Evolutionary conservation across 2,113 vertebrate genomes (phyloP).

Genomic region (Isichthys henryi): DNA sequence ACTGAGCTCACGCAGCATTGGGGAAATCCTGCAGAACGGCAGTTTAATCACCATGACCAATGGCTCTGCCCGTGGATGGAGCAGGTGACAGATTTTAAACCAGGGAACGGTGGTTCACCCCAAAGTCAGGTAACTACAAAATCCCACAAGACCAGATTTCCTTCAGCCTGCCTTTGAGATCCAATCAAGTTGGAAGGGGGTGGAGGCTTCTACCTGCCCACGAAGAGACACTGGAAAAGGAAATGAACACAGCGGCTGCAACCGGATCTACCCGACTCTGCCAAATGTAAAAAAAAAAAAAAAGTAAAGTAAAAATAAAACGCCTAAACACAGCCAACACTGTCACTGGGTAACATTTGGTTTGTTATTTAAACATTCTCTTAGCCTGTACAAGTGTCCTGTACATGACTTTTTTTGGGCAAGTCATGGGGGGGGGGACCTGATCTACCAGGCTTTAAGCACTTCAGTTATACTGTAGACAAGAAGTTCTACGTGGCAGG

Average conservation of each 20-base stretch:
- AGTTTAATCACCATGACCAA: background rate
- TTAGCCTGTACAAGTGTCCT: background rate
- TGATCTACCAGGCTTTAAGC: background rate
- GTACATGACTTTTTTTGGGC: background rate
- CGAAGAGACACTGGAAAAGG: background rate
- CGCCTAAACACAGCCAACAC: background rate
- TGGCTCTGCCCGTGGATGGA: background rate
- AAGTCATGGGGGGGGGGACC: background rate
- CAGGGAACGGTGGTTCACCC: background rate
- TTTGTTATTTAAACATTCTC: background rate
- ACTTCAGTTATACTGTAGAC: background rate
- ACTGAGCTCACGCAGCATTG: background rate
- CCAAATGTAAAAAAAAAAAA: background rate
- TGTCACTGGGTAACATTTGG: background rate
- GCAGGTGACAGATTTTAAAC: background rate
- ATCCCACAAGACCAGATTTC: background rate
- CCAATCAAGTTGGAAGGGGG: background rate
- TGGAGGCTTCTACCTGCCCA: background rate
- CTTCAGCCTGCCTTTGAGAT: background rate
- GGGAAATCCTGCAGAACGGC: background rate
- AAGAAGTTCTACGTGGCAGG: background rate
- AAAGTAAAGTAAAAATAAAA: background rate
- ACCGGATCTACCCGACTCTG: background rate
- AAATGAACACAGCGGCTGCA: background rate
- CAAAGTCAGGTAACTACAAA: background rate